These are phyloP conservation scores for Crotophaga sulcirostris DNA, from an alignment of 2,113 vertebrate species.

Conservation along the genomic window DNA sequence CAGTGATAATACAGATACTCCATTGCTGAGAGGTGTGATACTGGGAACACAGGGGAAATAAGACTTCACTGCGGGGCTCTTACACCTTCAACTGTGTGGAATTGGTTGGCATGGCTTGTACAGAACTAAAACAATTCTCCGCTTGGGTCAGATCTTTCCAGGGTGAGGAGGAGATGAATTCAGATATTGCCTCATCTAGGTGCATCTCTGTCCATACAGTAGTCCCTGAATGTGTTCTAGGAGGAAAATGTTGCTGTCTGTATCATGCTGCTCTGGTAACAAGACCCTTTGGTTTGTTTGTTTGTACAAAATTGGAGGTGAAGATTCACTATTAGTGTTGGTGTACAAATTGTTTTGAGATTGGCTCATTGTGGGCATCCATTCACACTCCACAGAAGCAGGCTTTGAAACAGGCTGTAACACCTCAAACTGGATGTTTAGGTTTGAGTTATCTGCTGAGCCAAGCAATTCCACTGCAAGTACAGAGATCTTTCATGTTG, in stretches of 20 bases:
- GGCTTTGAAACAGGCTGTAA: constrained; percentile 86
- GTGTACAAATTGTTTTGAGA: constrained; percentile 84
- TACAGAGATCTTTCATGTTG: constrained; percentile 87
- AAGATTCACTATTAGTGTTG: constrained; percentile 81
- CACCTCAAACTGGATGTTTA: constrained; percentile 86
- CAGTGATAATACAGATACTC: constrained; percentile 77
- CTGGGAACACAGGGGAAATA: constrained; percentile 74
- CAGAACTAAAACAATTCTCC: constrained; percentile 88
- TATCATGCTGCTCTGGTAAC: constrained; percentile 67
- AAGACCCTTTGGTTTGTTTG: constrained; percentile 10
- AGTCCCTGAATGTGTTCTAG: constrained; percentile 69
- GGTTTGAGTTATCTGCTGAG: constrained; percentile 84
- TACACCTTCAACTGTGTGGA: constrained; percentile 79
- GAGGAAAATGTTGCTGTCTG: constrained; percentile 69
- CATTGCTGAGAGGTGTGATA: constrained; percentile 75
- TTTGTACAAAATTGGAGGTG: constrained; percentile 75
- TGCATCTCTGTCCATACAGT: constrained; percentile 83
- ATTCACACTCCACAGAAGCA: constrained; percentile 81
- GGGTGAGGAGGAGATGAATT: constrained; percentile 82
- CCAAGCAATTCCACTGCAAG: constrained; percentile 88
- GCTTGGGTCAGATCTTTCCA: constrained; percentile 86
- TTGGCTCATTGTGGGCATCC: constrained; percentile 75
- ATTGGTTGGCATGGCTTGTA: constrained; percentile 76
- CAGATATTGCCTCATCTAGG: constrained; percentile 81
- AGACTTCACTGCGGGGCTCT: constrained; percentile 78